Conservation (phyloP, 2,888 invertebrate species). For the Selenia dentaria region DNA sequence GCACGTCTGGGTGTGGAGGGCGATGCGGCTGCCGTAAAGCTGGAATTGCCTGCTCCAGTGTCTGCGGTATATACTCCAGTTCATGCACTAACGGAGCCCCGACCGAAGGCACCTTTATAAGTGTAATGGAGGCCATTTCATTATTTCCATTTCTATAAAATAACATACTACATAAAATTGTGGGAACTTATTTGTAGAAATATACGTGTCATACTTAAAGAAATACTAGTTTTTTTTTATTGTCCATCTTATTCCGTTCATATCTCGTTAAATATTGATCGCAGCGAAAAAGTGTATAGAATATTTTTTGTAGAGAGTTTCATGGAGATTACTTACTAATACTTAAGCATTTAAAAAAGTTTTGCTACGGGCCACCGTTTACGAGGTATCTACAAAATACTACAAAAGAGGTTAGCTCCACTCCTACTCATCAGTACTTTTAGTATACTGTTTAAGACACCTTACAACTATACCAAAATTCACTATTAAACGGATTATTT, state of each 20-base stretch:
- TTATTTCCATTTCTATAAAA: not conserved
- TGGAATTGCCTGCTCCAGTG: not conserved
- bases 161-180: not conserved
- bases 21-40: not conserved
- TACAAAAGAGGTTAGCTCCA: not conserved
- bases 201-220: not conserved
- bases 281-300: not conserved
- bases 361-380: not conserved
- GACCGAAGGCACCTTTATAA: not conserved
- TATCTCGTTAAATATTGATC: not conserved
- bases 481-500: not conserved
- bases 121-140: not conserved
- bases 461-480: not conserved
- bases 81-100: not conserved
- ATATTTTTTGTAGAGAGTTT: not conserved
- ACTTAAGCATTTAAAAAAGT: not conserved
- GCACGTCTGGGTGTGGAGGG: not conserved
- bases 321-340: not conserved
- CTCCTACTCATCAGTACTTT: not conserved
- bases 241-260: not conserved
- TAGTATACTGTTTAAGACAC: not conserved
- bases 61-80: not conserved
- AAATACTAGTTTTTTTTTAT: not conserved
- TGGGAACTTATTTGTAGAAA: not conserved
- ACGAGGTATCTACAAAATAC: not conserved